These are phyloP conservation scores for Avahi laniger DNA, from an alignment of 2,797 vertebrate species.

Conservation along the genomic window DNA sequence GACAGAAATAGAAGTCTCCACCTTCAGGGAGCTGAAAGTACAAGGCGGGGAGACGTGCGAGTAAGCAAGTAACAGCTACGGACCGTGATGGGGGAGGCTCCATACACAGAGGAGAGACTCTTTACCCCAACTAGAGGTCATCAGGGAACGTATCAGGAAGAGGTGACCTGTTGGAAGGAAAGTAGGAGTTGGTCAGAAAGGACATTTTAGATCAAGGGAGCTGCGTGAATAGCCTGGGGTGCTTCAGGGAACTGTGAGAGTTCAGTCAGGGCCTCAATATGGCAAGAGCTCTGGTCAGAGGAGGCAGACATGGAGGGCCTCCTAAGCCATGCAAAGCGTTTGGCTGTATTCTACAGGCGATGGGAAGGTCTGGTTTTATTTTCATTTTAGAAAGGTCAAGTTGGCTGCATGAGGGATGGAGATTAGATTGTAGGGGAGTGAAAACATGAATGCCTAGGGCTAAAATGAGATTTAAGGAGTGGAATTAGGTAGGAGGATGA, in stretches of 20 bases:
- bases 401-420: not conserved
- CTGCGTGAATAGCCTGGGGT: not conserved
- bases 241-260: not conserved
- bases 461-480: not conserved
- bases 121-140: not conserved
- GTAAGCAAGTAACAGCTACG: not conserved
- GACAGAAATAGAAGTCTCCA: not conserved
- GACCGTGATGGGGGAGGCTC: not conserved
- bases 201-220: not conserved
- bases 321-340: not conserved
- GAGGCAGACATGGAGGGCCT: too few relatives aligned
- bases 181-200: not conserved
- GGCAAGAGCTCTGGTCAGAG: not conserved
- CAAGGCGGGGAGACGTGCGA: not conserved
- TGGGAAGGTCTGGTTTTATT: not conserved
- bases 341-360: not conserved
- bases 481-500: not conserved
- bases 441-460: not conserved
- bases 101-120: not conserved
- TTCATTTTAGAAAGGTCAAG: not conserved
- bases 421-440: not conserved
- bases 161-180: not conserved
- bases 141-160: not conserved
- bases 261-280: not conserved
- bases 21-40: not conserved